Evolutionary conservation across 2,888 invertebrate genomes (phyloP).

Genomic region (Tenthredo livida): DNA sequence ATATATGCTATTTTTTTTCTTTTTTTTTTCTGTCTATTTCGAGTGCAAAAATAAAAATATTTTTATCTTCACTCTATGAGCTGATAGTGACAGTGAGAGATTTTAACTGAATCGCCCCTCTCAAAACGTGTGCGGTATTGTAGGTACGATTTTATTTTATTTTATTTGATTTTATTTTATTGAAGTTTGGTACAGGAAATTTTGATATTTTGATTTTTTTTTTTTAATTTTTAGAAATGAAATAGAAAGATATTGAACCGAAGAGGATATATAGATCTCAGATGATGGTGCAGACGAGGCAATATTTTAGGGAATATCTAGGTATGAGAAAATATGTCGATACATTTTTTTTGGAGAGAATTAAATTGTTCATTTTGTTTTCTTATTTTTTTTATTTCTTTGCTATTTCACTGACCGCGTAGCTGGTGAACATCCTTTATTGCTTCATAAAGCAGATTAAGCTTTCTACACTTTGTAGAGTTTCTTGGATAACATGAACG

Average conservation of each 20-base stretch:
- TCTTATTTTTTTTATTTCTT: neutral
- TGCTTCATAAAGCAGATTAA: conserved; percentile 39
- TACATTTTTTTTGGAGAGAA: neutral
- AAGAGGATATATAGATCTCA: too few species aligned
- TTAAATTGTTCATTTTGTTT: neutral
- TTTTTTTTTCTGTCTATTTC: neutral
- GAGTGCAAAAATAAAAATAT: neutral
- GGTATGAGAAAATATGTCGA: neutral
- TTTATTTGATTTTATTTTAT: too few species aligned
- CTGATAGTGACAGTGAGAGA: neutral
- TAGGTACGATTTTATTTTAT: neutral
- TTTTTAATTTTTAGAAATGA: too few species aligned
- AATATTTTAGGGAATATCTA: neutral
- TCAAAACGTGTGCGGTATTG: neutral
- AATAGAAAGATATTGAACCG: too few species aligned
- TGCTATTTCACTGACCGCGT: neutral
- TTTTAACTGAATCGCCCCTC: neutral
- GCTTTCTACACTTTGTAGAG: conserved; percentile 34
- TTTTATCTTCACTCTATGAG: neutral
- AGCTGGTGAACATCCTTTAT: conserved; percentile 28
- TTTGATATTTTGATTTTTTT: neutral
- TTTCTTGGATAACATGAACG: conserved; percentile 42
- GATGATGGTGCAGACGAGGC: too few species aligned
- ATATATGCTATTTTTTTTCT: neutral
- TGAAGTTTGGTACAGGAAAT: neutral